phyloP scores from a whole-genome alignment of 2,888 invertebrate genomes.

The Lepidocyrtoides sp. region DNA sequence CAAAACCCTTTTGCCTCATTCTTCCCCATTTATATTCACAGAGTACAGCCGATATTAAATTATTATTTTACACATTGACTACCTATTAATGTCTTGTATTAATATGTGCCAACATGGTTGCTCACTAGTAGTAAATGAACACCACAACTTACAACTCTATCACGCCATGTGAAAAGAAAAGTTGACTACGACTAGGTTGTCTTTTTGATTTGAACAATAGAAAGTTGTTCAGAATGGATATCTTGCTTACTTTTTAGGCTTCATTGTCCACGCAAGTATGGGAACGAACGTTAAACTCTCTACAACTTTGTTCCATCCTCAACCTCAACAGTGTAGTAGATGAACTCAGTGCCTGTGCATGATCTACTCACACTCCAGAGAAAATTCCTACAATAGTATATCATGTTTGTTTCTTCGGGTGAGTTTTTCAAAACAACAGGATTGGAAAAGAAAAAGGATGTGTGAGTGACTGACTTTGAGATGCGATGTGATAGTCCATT shows the following conservation, averaged over 20 bases:
- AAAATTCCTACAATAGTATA: constrained; percentile 6
- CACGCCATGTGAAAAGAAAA: neutral
- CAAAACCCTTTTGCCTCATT: too few species aligned
- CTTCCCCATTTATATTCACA: too few species aligned
- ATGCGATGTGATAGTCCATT: constrained; percentile 53
- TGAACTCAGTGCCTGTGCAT: neutral
- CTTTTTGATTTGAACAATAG: constrained; percentile 48
- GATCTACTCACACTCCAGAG: neutral
- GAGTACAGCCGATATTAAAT: too few species aligned
- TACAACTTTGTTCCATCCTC: too few species aligned
- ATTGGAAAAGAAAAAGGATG: constrained; percentile 58
- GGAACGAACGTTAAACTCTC: too few species aligned
- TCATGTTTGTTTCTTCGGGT: constrained; percentile 2
- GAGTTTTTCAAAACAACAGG: constrained; percentile 18
- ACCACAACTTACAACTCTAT: neutral
- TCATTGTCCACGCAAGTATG: neutral
- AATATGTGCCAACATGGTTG: too few species aligned
- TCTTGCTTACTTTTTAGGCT: constrained; percentile 15
- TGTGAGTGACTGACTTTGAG: constrained; percentile 55
- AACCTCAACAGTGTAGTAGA: too few species aligned
- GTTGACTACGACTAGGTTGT: neutral
- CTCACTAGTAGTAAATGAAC: too few species aligned
- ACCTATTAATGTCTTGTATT: too few species aligned
- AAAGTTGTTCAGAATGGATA: neutral
- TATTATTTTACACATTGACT: too few species aligned